Conservation (phyloP, 2,113 vertebrate species). For the Protobothrops flavoviridis region DNA sequence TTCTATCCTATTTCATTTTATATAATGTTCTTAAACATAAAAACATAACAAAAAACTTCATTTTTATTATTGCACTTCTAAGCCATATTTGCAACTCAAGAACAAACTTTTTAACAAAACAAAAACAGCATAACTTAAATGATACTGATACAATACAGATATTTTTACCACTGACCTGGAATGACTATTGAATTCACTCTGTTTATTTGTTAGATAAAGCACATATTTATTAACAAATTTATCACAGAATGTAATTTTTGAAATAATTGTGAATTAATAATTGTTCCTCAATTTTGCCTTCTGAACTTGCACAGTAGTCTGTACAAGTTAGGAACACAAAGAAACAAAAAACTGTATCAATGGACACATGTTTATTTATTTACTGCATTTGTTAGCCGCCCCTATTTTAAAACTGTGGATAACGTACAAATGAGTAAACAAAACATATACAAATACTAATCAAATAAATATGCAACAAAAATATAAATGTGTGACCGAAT, state of each 20-base stretch:
- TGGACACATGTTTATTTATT: neutral
- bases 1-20: neutral
- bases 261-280: neutral
- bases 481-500: neutral
- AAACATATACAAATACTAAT: neutral
- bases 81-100: neutral
- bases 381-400: neutral
- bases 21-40: neutral
- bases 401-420: neutral
- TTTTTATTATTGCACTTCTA: neutral
- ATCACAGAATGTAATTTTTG: neutral
- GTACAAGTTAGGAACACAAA: neutral
- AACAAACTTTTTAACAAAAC: neutral
- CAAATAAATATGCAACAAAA: neutral
- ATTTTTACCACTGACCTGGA: neutral
- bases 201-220: neutral
- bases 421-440: neutral
- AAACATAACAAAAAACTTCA: neutral
- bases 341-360: neutral
- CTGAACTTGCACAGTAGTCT: neutral
- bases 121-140: neutral
- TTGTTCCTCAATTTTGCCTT: neutral
- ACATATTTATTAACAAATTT: neutral
- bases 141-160: neutral
- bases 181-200: neutral